A percentile compares a stretch with the other conserved stretches of the same genome.
Conservation (phyloP, 2,888 invertebrate genomes). For the Stomorhina lunata region DNA sequence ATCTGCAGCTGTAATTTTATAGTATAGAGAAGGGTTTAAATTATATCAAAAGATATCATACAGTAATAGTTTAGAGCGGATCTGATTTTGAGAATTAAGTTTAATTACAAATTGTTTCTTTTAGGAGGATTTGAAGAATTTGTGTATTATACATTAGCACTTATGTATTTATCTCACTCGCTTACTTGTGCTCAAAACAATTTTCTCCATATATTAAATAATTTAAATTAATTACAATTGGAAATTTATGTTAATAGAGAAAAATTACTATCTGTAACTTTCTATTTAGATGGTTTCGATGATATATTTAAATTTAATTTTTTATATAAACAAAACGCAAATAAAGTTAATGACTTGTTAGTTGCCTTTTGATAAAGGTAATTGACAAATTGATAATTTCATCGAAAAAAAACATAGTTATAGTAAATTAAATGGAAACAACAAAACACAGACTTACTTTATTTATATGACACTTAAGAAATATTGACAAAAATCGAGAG, state of each 20-base stretch:
- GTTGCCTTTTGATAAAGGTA: not conserved
- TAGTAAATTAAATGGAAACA: not conserved
- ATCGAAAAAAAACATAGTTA: conserved; percentile 1
- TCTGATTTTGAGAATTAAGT: too few relatives aligned
- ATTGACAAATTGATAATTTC: conserved; percentile 24
- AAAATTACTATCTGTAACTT: not conserved
- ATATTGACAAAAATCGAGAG: not conserved
- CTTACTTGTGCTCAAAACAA: too few relatives aligned
- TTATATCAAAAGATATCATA: too few relatives aligned
- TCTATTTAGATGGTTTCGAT: conserved; percentile 3
- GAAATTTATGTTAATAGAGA: conserved; percentile 23
- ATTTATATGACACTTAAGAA: not conserved
- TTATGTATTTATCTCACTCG: too few relatives aligned
- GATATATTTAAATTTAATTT: not conserved
- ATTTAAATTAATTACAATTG: conserved; percentile 32
- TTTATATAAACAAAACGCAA: not conserved
- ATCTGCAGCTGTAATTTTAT: too few relatives aligned
- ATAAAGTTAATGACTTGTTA: conserved; percentile 37
- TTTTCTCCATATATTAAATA: conserved; percentile 14
- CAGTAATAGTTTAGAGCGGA: too few relatives aligned
- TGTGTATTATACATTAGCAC: too few relatives aligned
- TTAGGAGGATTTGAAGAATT: too few relatives aligned
- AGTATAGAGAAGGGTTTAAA: too few relatives aligned
- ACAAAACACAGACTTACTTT: not conserved
- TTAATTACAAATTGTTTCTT: too few relatives aligned